Evolutionary conservation across 2,113 vertebrate genomes (phyloP), one percentile per base, ranked within the genome.

Genomic region (Anhinga rufa): DNA sequence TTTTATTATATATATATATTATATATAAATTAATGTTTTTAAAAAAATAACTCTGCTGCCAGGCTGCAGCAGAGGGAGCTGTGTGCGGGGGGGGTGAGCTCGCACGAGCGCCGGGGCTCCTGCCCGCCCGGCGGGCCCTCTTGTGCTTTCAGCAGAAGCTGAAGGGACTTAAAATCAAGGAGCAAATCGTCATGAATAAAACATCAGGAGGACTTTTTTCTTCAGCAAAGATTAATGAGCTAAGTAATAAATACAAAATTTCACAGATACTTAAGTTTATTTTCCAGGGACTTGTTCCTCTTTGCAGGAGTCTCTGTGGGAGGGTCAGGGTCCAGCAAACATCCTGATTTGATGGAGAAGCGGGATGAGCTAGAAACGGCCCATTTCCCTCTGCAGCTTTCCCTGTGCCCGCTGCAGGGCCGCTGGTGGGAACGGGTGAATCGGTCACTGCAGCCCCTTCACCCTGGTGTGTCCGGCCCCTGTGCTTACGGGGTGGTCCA

Each of bases 151-250:
- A 55, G 29, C 38, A 17, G 86, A 74, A 94, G 71, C 84, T 5
- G 9, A 19, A 82, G 83, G 62, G 74, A 90, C 69, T 87, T 65
- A 49, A 89, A 96, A 71, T 70, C 58, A 42, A 78, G 75, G 75
- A 80, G 76, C 40, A 84, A 86, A 70, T 62, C 26, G 8, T 46
- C 62, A 69, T 92, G 90, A 96, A 96, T 95, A 93, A 97, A 97
- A 89, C 88, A 91, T 83, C 69, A 75, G 11, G 36, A 70, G 48
- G 32, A 51, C 51, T 78, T 75, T 86, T 84, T 88, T 82, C 71
- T 84, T 85, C 78, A 65, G 83, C 60, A 72, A 64, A 94, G 95
- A 96, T 96, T 95, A 96, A 97, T 90, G 91, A 94, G 90, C 94
- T 78, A 62, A 57, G 80, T 92, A 95, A 94, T 82, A 93, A 96